Evolutionary conservation across 2,888 invertebrate species (phyloP).

Genomic region (Hylaea fasciaria): DNA sequence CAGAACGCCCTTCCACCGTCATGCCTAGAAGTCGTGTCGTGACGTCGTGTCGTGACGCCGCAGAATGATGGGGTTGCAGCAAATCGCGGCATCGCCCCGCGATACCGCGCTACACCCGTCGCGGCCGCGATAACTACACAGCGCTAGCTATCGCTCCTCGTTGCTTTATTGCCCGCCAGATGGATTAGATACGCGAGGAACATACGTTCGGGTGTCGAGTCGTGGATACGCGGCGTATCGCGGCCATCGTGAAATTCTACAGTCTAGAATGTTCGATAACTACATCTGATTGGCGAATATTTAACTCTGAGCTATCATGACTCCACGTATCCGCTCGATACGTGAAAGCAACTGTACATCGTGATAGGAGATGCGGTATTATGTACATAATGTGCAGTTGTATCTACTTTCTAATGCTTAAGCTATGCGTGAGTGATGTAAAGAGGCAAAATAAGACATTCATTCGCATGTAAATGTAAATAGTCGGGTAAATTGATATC

Average conservation of each 20-base stretch:
- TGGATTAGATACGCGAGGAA: constrained; percentile 15
- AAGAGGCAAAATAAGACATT: background rate
- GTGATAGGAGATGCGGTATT: background rate
- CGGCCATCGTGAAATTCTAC: constrained; percentile 1
- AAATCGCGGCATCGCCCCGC: background rate
- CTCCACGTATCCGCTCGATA: background rate
- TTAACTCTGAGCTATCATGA: background rate
- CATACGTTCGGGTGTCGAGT: constrained; percentile 13
- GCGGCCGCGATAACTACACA: background rate
- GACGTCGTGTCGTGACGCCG: no score
- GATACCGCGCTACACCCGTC: background rate
- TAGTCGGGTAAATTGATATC: background rate
- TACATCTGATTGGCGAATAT: constrained; percentile 2
- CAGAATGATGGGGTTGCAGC: constrained; percentile 16
- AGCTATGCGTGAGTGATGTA: background rate
- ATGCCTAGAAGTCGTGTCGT: constrained; percentile 3
- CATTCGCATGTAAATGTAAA: background rate
- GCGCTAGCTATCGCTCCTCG: constrained; percentile 4
- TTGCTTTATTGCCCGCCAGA: constrained; percentile 16
- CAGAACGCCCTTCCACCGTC: background rate
- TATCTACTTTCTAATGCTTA: background rate
- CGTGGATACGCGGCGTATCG: constrained; percentile 7
- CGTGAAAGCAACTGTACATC: background rate
- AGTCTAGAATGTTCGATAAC: background rate
- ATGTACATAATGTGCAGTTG: background rate